Evolutionary conservation across 2,113 vertebrate species (phyloP), one percentile per base, ranked within the genome.

Genomic region (Phodopus roborovskii): DNA sequence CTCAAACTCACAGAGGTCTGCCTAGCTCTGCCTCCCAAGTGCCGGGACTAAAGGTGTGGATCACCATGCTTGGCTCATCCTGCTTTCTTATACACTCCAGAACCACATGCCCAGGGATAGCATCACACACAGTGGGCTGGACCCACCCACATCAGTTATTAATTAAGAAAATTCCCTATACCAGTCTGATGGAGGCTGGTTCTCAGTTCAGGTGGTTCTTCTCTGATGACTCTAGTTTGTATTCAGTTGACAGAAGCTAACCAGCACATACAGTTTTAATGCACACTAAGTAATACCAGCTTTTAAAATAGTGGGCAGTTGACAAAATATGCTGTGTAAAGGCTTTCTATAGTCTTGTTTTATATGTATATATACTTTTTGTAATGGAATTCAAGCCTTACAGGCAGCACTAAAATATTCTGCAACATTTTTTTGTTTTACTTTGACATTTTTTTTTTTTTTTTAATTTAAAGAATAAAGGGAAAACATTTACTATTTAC

Each of bases 401-500:
- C 16, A 82, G 77, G 22, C 64, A 71, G n/a, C 36, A 24, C 33
- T 93, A 42, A 83, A 36, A 82, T 58, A 81, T n/a, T 82, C 56
- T 82, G 53, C 60, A 53, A 60, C 58, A 15, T 53, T 93, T 78
- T 45, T 88, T 92, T 95, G 19, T 77, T 22, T 66, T 82, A 45
- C 30, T 85, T 96, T 94, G n/a, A 94, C 42, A 9, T 66, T 45
- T 30, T 84, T 92, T 50, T 50, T 50, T 10, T 50, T 50, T 71
- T 48, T 83, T 45, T 45, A 45, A 45, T 45, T 45, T 45, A 45
- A 42, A 95, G 36, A 81, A 94, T n/a, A 88, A 91, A 85, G 24
- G 58, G 73, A 89, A 88, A 94, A 48, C 48, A 48, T 90, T 96
- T 87, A 93, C 50, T 89, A 83, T 87, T 90, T 70, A 92, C n/a